phyloP scores from a whole-genome alignment of 2,797 vertebrate species.

The Rhinogobio ventralis region DNA sequence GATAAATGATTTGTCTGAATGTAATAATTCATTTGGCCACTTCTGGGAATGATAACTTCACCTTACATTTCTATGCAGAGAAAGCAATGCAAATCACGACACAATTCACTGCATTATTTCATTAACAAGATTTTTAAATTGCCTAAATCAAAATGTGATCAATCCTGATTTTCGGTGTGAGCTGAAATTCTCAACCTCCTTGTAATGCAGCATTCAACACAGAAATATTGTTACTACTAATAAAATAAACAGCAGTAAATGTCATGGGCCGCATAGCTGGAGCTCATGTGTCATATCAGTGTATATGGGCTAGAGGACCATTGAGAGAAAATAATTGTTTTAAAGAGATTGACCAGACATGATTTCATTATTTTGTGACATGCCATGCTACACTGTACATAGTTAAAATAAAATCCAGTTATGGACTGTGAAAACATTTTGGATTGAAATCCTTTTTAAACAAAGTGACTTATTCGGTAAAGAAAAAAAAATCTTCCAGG shows the following conservation, averaged over 20 bases:
- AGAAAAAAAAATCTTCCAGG: conserved; percentile 10
- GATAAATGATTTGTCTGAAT: neutral
- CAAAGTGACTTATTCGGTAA: neutral
- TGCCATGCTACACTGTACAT: conserved; percentile 74
- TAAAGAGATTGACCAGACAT: conserved; percentile 26
- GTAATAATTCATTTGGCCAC: conserved; percentile 1
- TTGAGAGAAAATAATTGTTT: conserved; percentile 45
- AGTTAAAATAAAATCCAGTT: conserved; percentile 73
- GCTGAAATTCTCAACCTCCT: neutral
- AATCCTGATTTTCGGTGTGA: neutral
- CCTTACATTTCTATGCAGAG: conserved; percentile 17
- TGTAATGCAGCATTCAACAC: neutral
- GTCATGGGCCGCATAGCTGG: conserved; percentile 1
- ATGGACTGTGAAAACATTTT: conserved; percentile 16
- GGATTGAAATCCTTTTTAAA: neutral
- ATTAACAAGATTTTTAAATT: neutral
- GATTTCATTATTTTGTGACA: conserved; percentile 65
- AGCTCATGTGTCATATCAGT: conserved; percentile 22
- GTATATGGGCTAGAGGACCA: conserved; percentile 57
- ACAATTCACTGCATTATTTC: neutral
- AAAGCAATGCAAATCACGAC: neutral
- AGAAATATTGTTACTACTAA: conserved; percentile 17
- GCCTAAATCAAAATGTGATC: neutral
- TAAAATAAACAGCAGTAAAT: conserved; percentile 2
- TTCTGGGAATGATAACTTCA: conserved; percentile 18